phyloP scores from a whole-genome alignment of 2,888 invertebrate genomes.

The Drosophila mulleri region DNA sequence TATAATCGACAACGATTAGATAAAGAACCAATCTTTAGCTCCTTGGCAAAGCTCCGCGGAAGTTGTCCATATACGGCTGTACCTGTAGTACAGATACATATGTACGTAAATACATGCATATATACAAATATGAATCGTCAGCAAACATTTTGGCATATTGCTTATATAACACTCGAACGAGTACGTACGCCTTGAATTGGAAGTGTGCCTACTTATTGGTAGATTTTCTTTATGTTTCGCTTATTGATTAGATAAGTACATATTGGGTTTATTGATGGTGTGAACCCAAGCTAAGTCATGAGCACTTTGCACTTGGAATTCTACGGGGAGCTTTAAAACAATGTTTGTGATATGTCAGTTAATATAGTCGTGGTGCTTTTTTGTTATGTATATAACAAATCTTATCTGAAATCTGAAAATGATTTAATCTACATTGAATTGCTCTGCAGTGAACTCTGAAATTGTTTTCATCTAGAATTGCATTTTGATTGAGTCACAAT shows the following conservation, averaged over 20 bases:
- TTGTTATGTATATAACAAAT: background rate
- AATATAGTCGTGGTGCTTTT: background rate
- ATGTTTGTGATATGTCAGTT: too few species aligned
- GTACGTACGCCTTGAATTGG: conserved; percentile 26
- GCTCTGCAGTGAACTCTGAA: background rate
- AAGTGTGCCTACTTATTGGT: conserved; percentile 2
- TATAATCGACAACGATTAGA: conserved; percentile 45
- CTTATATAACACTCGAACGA: conserved; percentile 32
- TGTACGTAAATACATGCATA: background rate
- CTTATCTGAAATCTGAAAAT: conserved; percentile 10
- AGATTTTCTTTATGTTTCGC: conserved; percentile 6
- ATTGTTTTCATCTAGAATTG: conserved; percentile 2
- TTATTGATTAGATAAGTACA: conserved; percentile 52
- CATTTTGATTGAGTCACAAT: background rate
- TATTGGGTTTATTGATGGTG: conserved; percentile 18
- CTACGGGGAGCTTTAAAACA: background rate
- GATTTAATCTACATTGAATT: conserved; percentile 9
- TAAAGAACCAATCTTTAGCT: conserved; percentile 29
- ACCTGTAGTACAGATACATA: background rate
- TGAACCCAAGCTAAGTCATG: background rate
- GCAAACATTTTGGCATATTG: conserved; percentile 34
- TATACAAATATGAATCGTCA: background rate
- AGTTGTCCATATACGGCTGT: conserved; percentile 22
- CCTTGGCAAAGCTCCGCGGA: conserved; percentile 22
- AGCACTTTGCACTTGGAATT: conserved; percentile 19